A percentile compares a stretch with the other conserved stretches of the same genome.
These are phyloP conservation scores for Noctua janthe DNA, from an alignment of 2,888 invertebrate genomes.

Conservation along the genomic window DNA sequence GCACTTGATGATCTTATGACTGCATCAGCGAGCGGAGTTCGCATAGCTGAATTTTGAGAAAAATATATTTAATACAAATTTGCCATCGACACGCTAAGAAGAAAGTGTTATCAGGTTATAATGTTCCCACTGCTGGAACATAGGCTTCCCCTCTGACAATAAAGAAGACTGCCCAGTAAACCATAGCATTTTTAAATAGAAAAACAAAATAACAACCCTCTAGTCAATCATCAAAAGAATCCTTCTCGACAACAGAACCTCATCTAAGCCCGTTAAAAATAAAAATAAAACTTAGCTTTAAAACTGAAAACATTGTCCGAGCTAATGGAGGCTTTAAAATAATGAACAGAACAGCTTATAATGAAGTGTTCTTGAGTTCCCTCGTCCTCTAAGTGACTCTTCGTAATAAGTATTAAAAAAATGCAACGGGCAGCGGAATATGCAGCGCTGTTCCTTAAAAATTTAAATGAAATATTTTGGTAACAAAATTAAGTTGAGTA, in stretches of 20 bases:
- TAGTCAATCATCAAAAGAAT: not conserved
- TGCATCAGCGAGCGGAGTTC: too few relatives aligned
- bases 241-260: not conserved
- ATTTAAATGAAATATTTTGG: not conserved
- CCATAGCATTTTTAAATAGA: not conserved
- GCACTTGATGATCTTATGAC: too few relatives aligned
- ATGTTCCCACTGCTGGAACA: too few relatives aligned
- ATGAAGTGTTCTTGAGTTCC: slow-evolving; percentile 30
- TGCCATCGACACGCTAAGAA: too few relatives aligned
- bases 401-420: slow-evolving; percentile 30
- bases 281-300: not conserved
- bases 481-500: not conserved
- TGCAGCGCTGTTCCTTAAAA: not conserved
- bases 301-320: slow-evolving; percentile 20
- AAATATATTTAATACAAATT: too few relatives aligned
- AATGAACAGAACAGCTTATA: slow-evolving; percentile 10
- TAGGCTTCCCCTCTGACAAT: too few relatives aligned
- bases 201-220: not conserved
- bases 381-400: slow-evolving; percentile 18
- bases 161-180: too few relatives aligned
- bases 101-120: too few relatives aligned
- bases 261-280: not conserved
- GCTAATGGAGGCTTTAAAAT: slow-evolving; percentile 18
- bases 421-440: not conserved
- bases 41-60: too few relatives aligned